A percentile compares a stretch with the other conserved stretches of the same genome.
Evolutionary conservation across 2,797 vertebrate species (phyloP).

Genomic region (Anableps anableps): DNA sequence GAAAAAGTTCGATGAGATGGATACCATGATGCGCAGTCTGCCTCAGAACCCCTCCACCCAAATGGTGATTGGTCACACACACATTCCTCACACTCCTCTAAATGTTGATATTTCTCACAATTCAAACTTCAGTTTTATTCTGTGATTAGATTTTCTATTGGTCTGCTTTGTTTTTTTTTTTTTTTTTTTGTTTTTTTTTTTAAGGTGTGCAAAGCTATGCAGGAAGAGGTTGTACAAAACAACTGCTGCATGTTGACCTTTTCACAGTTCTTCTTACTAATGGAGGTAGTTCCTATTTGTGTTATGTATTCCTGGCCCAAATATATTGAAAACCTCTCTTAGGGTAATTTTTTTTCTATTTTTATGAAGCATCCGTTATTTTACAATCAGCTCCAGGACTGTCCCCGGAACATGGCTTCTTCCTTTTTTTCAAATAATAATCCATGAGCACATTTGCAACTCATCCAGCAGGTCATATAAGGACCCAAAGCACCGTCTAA

Average conservation of each 20-base stretch:
- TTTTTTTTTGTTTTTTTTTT: neutral
- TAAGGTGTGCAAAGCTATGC: neutral
- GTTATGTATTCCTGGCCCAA: neutral
- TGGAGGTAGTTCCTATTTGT: neutral
- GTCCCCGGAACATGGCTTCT: neutral
- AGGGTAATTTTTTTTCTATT: neutral
- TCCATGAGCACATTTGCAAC: too few species aligned
- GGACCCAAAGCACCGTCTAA: too few species aligned
- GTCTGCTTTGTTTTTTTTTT: too few species aligned
- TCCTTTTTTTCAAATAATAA: neutral
- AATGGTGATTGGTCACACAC: conserved; percentile 73
- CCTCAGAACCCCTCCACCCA: conserved; percentile 83
- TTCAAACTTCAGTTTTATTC: neutral
- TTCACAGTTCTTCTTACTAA: neutral
- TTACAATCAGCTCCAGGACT: neutral
- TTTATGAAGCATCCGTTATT: neutral
- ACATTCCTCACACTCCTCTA: neutral
- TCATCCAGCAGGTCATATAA: too few species aligned
- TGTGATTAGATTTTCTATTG: too few species aligned
- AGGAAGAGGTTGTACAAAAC: neutral
- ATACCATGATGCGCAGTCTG: conserved; percentile 87
- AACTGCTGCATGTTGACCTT: neutral
- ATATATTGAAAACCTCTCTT: neutral
- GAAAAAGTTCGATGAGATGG: conserved; percentile 92
- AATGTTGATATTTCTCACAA: too few species aligned